Base-by-base conservation (phyloP, 2,797 vertebrate species). In the Odontamblyopus lacepedii region DNA sequence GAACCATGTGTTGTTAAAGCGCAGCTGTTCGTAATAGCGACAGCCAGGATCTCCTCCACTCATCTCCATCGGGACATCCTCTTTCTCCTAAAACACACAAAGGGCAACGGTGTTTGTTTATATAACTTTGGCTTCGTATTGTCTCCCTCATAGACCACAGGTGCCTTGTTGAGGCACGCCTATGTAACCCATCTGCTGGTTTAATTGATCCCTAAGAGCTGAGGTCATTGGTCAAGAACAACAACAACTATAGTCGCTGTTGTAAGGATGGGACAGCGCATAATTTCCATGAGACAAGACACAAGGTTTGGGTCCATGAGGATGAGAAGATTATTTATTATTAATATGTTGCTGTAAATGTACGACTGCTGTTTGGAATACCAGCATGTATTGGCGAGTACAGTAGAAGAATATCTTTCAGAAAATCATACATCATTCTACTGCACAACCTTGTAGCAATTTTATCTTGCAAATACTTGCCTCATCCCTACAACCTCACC, bases 1-100 rank as follows among this genome's bases (percentile, higher is more conserved):
- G 62, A 95, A 91, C 97, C 97, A 99, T 92, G 94, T 89, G 70
- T 95, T 95, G 78, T 97, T 98, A 89, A 96, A 95, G 81, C 79
- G 93, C 26, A 99, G 91, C 89, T 99, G 98, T 35, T 99, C 98
- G 73, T 95, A 99, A 87, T 98, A 94, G 81, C 96, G 95, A 84
- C 93, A 97, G 71, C 95, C 95, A 15, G 95, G 96, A 19, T 99
- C 98, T 44, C 95, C 95, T 67, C 94, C 97, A 44, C 94, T 93
- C 95, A 97, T 95, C 84, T 99, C 97, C 75, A 96, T 94, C 0
- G 95, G 94, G 79, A 98, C 96, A 65, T 98, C 96, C 89, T 99
- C 98, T 87, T 94, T 94, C 72, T 99, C 97, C 98, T 99, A 75
- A 65, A 63, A 79, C 4, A 65, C 50, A 75, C 62, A 74, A 6